Percentiles rank a stretch among this genome's conserved stretches.
Conservation (phyloP, 2,797 vertebrate genomes). For the Myiotriccus ornatus region DNA sequence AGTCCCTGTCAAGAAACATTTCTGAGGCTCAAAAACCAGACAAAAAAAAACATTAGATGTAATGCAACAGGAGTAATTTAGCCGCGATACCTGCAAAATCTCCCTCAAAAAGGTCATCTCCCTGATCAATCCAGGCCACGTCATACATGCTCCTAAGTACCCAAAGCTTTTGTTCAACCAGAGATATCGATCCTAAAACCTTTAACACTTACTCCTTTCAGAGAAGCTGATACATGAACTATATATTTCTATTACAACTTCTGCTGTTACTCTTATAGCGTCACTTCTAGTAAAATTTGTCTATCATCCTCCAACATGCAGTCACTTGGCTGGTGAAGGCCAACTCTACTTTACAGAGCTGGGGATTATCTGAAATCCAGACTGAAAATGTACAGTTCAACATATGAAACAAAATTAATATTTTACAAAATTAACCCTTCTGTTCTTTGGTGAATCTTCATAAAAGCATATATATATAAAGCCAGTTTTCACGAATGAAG, state of each 20-base stretch:
- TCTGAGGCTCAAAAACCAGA: neutral
- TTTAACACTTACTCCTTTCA: neutral
- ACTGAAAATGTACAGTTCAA: neutral
- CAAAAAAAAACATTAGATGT: neutral
- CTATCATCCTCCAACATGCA: fast-evolving
- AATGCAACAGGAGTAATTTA: neutral
- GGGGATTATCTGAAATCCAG: neutral
- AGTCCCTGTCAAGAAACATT: neutral
- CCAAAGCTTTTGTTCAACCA: neutral
- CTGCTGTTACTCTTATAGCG: neutral
- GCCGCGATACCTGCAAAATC: neutral
- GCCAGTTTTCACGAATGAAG: too few species aligned
- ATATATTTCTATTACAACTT: neutral
- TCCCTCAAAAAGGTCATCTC: neutral
- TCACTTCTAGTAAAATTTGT: neutral
- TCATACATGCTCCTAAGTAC: neutral
- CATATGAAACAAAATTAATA: neutral
- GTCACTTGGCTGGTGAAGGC: neutral
- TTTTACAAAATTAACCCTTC: neutral
- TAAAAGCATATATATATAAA: neutral
- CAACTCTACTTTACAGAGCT: neutral
- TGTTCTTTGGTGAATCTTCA: neutral
- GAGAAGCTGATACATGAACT: neutral
- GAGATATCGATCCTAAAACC: neutral
- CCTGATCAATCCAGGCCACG: neutral